These are phyloP conservation scores for Mystacornis crossleyi DNA, from an alignment of 2,113 vertebrate genomes.

Conservation along the genomic window DNA sequence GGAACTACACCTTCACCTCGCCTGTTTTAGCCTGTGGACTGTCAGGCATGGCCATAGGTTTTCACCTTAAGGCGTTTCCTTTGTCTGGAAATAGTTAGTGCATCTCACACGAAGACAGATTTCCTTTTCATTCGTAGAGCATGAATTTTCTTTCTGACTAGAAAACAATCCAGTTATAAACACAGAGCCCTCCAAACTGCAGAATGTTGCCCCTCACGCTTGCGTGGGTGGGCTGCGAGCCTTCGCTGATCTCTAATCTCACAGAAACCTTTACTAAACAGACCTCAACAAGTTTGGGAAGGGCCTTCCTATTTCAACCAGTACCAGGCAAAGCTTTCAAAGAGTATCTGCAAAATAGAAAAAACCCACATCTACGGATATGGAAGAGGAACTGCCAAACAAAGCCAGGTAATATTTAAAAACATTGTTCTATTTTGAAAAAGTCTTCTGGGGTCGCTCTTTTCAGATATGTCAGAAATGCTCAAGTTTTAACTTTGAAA, in stretches of 20 bases:
- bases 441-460: neutral
- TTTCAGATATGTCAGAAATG: neutral
- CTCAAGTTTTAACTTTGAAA: neutral
- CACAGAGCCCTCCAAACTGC: neutral
- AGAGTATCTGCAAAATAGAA: neutral
- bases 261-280: neutral
- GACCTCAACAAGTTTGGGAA: neutral
- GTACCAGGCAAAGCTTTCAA: neutral
- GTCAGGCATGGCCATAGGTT: neutral
- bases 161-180: neutral
- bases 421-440: neutral
- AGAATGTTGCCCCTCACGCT: neutral
- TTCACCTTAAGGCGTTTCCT: neutral
- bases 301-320: neutral
- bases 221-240: neutral
- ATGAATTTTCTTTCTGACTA: too few relatives aligned
- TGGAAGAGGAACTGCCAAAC: neutral
- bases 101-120: neutral
- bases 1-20: neutral
- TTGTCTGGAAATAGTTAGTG: neutral
- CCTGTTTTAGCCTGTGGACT: neutral
- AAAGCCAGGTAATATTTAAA: neutral
- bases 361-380: neutral
- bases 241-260: neutral
- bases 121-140: neutral